These are phyloP conservation scores for Cartodere bifasciata DNA, from an alignment of 2,888 invertebrate genomes.

Conservation along the genomic window DNA sequence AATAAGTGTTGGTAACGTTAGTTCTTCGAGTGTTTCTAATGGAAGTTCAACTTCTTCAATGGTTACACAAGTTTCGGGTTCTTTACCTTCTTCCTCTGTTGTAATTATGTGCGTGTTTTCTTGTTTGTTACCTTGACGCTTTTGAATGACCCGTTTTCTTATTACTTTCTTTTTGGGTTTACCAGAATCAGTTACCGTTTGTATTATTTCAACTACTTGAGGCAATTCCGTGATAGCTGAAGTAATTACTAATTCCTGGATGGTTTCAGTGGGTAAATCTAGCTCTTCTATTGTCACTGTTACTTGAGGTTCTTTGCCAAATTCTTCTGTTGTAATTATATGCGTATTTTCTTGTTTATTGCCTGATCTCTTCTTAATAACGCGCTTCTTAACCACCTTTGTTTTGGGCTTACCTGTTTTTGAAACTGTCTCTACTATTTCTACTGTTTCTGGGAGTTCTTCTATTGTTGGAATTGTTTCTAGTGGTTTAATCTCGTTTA, in stretches of 20 bases:
- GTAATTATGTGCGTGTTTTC: conserved; percentile 31
- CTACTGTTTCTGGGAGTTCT: conserved; percentile 18
- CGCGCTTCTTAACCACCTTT: conserved; percentile 21
- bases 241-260: too few relatives aligned
- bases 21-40: conserved; percentile 16
- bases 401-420: conserved; percentile 23
- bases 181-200: too few relatives aligned
- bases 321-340: conserved; percentile 31
- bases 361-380: conserved; percentile 31
- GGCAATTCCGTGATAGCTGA: too few relatives aligned
- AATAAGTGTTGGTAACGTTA: conserved; percentile 16
- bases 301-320: conserved; percentile 30
- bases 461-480: too few relatives aligned
- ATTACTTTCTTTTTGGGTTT: not conserved
- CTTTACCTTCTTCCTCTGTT: conserved; percentile 22
- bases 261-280: too few relatives aligned
- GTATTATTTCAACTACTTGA: conserved; percentile 18
- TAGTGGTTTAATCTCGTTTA: conserved; percentile 16
- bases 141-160: not conserved
- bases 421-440: conserved; percentile 16
- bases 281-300: too few relatives aligned
- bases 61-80: conserved; percentile 20
- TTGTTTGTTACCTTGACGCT: conserved; percentile 21
- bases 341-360: conserved; percentile 31
- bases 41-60: conserved; percentile 15